Evolutionary conservation across 2,888 invertebrate species (phyloP).

Genomic region (Crioceris asparagi): DNA sequence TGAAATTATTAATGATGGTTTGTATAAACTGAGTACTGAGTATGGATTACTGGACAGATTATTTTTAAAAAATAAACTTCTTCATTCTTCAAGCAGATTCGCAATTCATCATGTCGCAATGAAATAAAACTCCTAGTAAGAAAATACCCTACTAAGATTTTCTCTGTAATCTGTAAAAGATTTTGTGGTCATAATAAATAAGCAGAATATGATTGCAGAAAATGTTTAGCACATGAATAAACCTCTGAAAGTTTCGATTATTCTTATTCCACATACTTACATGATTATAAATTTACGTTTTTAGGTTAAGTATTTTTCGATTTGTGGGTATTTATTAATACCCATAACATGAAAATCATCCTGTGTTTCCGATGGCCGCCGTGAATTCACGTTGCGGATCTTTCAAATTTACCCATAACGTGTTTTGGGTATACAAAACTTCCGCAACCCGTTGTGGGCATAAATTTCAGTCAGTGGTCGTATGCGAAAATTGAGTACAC

Average conservation of each 20-base stretch:
- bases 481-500: too few species aligned
- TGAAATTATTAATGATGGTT: slow-evolving; percentile 9
- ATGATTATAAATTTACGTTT: neutral
- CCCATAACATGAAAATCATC: slow-evolving; percentile 5
- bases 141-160: slow-evolving; percentile 5
- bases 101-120: slow-evolving; percentile 2
- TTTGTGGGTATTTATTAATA: slow-evolving; percentile 4
- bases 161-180: slow-evolving; percentile 7
- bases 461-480: too few species aligned
- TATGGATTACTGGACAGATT: slow-evolving; percentile 6
- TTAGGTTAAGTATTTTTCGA: neutral
- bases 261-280: neutral
- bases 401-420: slow-evolving; percentile 1
- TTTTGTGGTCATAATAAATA: slow-evolving; percentile 7
- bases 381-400: neutral
- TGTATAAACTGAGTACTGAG: slow-evolving; percentile 7
- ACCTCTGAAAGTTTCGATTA: neutral
- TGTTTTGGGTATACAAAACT: neutral
- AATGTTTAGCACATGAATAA: neutral
- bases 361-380: slow-evolving; percentile 1
- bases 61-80: slow-evolving; percentile 5
- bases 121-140: neutral
- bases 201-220: neutral
- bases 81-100: slow-evolving; percentile 4
- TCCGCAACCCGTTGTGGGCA: too few species aligned